Evolutionary conservation across 2,113 vertebrate genomes (phyloP).

Genomic region (Leptobrachium ailaonicum): DNA sequence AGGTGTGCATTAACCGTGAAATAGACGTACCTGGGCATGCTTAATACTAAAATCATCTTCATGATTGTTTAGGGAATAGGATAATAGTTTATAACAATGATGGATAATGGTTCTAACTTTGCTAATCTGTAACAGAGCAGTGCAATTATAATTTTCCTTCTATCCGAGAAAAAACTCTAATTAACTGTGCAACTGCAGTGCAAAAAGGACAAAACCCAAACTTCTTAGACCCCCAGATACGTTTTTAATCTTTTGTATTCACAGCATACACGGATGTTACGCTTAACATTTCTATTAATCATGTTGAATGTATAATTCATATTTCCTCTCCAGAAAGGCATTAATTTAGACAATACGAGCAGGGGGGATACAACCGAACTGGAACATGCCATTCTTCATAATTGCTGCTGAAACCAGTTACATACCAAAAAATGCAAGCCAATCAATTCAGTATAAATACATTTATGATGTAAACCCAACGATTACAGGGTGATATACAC

Average conservation of each 20-base stretch:
- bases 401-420: no score
- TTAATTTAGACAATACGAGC: no score
- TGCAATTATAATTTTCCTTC: conserved; percentile 56
- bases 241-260: neutral
- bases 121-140: conserved; percentile 55
- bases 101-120: conserved; percentile 60
- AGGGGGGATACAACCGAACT: no score
- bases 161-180: conserved; percentile 56
- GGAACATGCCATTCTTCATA: no score
- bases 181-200: conserved; percentile 53
- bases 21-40: conserved; percentile 54
- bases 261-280: neutral
- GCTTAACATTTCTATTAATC: neutral
- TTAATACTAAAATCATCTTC: conserved; percentile 55
- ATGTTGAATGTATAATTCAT: neutral
- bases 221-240: conserved; percentile 17
- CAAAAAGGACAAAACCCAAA: conserved; percentile 31
- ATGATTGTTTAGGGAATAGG: conserved; percentile 63
- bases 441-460: no score
- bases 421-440: no score
- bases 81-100: conserved; percentile 63
- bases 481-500: no score
- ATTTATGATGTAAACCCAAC: no score
- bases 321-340: no score
- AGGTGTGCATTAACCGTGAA: conserved; percentile 49